A percentile compares a stretch with the other conserved stretches of the same genome.
Evolutionary conservation across 2,888 invertebrate species (phyloP).

Genomic region (Caenorhabditis imperialis): DNA sequence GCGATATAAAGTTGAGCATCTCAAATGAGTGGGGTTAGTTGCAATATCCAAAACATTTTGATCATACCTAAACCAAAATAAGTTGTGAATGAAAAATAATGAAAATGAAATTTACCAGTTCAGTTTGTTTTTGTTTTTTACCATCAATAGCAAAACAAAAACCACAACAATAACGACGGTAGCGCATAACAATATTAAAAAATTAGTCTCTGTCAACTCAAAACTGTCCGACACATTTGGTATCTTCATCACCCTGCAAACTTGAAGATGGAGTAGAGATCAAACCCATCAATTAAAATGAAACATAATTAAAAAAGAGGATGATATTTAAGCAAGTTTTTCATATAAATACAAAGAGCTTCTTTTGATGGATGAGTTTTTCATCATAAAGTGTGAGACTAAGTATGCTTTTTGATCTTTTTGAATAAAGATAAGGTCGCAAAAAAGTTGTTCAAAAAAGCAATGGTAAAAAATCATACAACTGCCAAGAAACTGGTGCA

Average conservation of each 20-base stretch:
- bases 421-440: no score
- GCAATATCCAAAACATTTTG: constrained; percentile 72
- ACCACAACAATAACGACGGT: constrained; percentile 51
- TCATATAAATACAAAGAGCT: no score
- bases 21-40: constrained; percentile 62
- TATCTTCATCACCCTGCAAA: constrained; percentile 40
- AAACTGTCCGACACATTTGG: constrained; percentile 27
- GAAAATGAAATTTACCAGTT: constrained; percentile 60
- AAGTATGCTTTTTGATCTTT: no score
- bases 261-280: constrained; percentile 1
- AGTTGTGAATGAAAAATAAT: no score
- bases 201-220: constrained; percentile 25
- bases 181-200: constrained; percentile 34
- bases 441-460: no score
- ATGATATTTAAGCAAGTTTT: no score
- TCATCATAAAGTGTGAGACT: no score
- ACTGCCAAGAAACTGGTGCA: no score
- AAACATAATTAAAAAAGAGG: no score
- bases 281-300: no score
- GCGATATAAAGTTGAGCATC: constrained; percentile 69
- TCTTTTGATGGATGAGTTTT: no score
- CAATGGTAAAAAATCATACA: no score
- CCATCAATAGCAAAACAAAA: constrained; percentile 37
- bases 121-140: constrained; percentile 43
- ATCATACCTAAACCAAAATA: constrained; percentile 65